Percentiles rank a stretch among this genome's conserved stretches.
Conservation (phyloP, 2,113 vertebrate species). For the Pogona vitticeps region DNA sequence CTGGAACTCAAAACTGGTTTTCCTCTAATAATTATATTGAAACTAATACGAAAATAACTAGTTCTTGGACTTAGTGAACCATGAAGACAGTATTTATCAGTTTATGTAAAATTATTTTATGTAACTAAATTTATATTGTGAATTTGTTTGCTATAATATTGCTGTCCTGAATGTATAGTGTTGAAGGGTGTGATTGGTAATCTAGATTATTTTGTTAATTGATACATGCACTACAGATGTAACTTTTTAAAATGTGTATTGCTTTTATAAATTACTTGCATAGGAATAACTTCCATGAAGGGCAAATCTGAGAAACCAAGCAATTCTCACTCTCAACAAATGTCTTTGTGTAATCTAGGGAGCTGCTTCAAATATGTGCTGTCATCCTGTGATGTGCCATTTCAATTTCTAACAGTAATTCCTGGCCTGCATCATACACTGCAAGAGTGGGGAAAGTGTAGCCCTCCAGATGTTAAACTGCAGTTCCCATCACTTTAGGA, state of each 20-base stretch:
- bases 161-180: slow-evolving; percentile 62
- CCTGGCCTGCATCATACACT: neutral
- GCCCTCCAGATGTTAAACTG: too few species aligned
- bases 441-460: neutral
- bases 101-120: slow-evolving; percentile 73
- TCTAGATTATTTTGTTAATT: slow-evolving; percentile 64
- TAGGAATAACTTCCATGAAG: slow-evolving; percentile 54
- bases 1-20: slow-evolving; percentile 66
- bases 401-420: slow-evolving; percentile 34
- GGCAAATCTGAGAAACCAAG: slow-evolving; percentile 46
- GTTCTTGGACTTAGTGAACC: slow-evolving; percentile 75
- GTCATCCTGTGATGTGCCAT: too few species aligned
- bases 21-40: slow-evolving; percentile 77
- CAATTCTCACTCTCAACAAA: slow-evolving; percentile 27
- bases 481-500: too few species aligned
- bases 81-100: slow-evolving; percentile 74
- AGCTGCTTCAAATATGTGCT: neutral
- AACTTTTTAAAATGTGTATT: slow-evolving; percentile 7
- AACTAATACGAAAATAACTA: slow-evolving; percentile 76
- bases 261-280: slow-evolving; percentile 62
- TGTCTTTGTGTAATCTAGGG: neutral
- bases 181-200: slow-evolving; percentile 57
- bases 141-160: slow-evolving; percentile 67
- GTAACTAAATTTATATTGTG: slow-evolving; percentile 73
- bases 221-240: slow-evolving; percentile 65